A percentile compares a stretch with the other conserved stretches of the same genome.
Evolutionary conservation across 1,140 invertebrate genomes (phyloP).

Genomic region (Bombus consobrinus): DNA sequence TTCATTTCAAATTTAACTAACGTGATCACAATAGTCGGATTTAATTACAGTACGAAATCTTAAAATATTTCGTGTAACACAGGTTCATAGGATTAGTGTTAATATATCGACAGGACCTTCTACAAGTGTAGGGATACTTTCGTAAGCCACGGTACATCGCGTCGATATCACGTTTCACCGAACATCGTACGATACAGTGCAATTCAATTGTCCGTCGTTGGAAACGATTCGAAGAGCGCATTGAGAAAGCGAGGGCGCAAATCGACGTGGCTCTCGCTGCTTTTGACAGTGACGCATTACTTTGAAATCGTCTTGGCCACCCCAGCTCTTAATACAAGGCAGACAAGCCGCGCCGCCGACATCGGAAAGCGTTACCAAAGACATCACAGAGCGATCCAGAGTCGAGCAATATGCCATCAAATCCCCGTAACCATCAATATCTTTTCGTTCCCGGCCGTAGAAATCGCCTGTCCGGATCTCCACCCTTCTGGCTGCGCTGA

Average conservation of each 20-base stretch:
- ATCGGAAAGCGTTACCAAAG: constrained; percentile 80
- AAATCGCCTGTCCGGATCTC: constrained; percentile 59
- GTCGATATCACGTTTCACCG: neutral
- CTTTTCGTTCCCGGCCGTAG: constrained; percentile 65
- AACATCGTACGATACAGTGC: constrained; percentile 4
- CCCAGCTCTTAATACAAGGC: constrained; percentile 51
- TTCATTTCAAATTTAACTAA: neutral
- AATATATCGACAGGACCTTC: no score
- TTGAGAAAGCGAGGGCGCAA: constrained; percentile 25
- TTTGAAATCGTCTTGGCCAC: constrained; percentile 69
- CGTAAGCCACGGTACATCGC: neutral
- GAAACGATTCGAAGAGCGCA: neutral
- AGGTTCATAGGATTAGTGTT: no score
- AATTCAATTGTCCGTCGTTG: constrained; percentile 17
- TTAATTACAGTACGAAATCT: neutral
- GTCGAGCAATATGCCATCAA: constrained; percentile 82
- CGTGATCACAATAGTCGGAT: neutral
- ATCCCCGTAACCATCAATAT: constrained; percentile 83
- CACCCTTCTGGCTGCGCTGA: constrained; percentile 67
- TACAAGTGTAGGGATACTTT: neutral
- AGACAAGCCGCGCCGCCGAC: constrained; percentile 47
- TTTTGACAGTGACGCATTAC: constrained; percentile 69
- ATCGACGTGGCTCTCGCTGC: constrained; percentile 45
- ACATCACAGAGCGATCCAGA: constrained; percentile 81
- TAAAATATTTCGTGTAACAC: neutral